Conservation (phyloP, 1,140 invertebrate species). For the Lethrus apterus region DNA sequence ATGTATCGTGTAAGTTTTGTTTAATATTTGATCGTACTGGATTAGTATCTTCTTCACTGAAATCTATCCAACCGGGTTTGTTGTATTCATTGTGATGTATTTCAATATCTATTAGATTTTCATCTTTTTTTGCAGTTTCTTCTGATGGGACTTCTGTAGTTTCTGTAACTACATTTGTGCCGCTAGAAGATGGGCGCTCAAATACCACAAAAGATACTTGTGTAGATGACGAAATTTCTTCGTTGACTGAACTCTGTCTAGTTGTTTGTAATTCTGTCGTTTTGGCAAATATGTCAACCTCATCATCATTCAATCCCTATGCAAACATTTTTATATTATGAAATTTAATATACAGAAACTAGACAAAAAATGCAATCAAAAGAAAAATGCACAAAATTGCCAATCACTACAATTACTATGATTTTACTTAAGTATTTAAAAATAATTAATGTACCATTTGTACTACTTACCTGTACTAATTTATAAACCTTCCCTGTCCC, state of each 20-base stretch:
- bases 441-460: too few species aligned
- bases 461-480: slow-evolving; percentile 27
- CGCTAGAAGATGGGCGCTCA: too few species aligned
- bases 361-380: neutral
- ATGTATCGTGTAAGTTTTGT: slow-evolving; percentile 8
- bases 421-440: too few species aligned
- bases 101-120: slow-evolving; percentile 1
- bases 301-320: slow-evolving; percentile 27
- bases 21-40: neutral
- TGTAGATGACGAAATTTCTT: neutral
- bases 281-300: slow-evolving; percentile 35
- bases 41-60: slow-evolving; percentile 19
- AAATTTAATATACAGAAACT: neutral
- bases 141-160: too few species aligned
- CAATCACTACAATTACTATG: too few species aligned
- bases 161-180: too few species aligned
- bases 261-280: slow-evolving; percentile 30
- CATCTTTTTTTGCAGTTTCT: neutral
- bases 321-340: neutral
- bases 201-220: too few species aligned
- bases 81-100: neutral
- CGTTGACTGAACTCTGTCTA: slow-evolving; percentile 15
- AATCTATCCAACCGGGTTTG: slow-evolving; percentile 19
- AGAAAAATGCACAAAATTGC: too few species aligned
- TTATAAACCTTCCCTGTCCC: slow-evolving; percentile 24